Conservation (phyloP, 2,888 invertebrate species). For the Heliconius sara region DNA sequence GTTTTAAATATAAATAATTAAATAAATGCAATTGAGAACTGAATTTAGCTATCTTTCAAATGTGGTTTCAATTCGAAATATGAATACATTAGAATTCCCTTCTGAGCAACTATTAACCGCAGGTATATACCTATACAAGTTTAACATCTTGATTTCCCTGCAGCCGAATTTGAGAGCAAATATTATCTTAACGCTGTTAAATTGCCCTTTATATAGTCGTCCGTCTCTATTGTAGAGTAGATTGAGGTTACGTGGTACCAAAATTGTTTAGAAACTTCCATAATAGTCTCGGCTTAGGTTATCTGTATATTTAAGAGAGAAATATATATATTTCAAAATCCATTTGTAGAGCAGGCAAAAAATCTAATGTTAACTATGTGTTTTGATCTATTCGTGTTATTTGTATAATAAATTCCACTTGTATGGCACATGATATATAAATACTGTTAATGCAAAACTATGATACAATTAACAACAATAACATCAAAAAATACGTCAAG, state of each 20-base stretch:
- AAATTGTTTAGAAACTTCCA: background rate
- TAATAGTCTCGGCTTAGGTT: too few relatives aligned
- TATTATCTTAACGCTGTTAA: slow-evolving; percentile 50
- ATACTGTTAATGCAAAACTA: background rate
- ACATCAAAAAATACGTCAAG: background rate
- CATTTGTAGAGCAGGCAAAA: background rate
- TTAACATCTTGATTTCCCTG: slow-evolving; percentile 78
- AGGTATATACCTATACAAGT: slow-evolving; percentile 58
- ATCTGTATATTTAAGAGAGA: background rate
- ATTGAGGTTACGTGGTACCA: background rate
- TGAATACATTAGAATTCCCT: slow-evolving; percentile 37
- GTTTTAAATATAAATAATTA: background rate
- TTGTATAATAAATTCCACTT: background rate
- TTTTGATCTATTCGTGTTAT: background rate
- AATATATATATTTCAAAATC: too few relatives aligned
- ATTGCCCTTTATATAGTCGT: slow-evolving; percentile 6
- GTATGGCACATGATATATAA: background rate
- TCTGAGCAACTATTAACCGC: slow-evolving; percentile 60
- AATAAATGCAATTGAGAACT: slow-evolving; percentile 1
- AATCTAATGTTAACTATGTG: background rate
- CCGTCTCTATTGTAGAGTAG: slow-evolving; percentile 10
- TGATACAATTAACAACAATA: background rate
- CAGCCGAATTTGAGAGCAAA: slow-evolving; percentile 71
- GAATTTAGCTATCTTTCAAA: slow-evolving; percentile 22
- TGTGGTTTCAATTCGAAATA: slow-evolving; percentile 38